phyloP scores from a whole-genome alignment of 2,888 invertebrate species.

The Zonitis immaculata region DNA sequence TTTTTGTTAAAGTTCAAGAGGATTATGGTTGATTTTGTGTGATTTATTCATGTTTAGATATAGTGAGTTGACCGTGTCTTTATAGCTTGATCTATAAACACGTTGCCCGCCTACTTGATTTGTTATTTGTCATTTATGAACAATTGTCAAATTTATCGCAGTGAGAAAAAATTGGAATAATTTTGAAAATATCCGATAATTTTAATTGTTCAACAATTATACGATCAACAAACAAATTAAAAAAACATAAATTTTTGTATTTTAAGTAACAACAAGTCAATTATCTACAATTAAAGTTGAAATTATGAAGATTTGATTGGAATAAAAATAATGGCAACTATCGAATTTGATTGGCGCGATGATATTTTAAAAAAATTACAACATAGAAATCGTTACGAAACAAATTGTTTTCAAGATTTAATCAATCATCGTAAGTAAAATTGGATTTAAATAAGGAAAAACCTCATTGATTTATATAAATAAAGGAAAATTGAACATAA shows the following conservation, averaged over 20 bases:
- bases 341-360: slow-evolving; percentile 59
- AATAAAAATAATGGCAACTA: background rate
- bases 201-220: background rate
- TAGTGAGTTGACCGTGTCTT: background rate
- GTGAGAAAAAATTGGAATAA: background rate
- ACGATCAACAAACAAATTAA: background rate
- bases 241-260: background rate
- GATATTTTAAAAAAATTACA: slow-evolving; percentile 66
- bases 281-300: too few species aligned
- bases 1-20: too few species aligned
- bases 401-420: slow-evolving; percentile 71
- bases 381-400: slow-evolving; percentile 70
- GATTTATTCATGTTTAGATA: too few species aligned
- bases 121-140: background rate
- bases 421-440: slow-evolving; percentile 77
- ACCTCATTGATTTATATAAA: background rate
- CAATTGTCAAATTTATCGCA: background rate
- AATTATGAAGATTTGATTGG: background rate
- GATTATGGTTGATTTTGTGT: too few species aligned
- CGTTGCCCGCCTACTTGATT: background rate
- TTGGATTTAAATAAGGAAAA: too few species aligned
- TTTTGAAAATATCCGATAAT: background rate
- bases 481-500: slow-evolving; percentile 10
- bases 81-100: background rate
- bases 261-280: too few species aligned